Evolutionary conservation across 1,140 invertebrate genomes (phyloP), one percentile per base, ranked within the genome.

Genomic region (Agrilus planipennis): DNA sequence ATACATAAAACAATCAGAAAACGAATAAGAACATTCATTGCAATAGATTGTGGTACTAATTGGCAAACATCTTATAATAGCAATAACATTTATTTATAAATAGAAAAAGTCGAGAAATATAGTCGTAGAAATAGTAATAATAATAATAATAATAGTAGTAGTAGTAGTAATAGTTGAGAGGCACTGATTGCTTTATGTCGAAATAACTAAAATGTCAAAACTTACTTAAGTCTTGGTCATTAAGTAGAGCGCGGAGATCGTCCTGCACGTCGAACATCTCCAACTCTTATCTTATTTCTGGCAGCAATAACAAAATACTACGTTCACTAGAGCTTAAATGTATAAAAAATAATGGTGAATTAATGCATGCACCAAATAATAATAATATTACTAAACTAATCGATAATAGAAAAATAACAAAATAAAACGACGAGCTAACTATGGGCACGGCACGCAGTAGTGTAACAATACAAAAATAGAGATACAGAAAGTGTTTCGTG

Each of bases 251-350:
- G n/a, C 7, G 6, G 16, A 14, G 14, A 16, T 22, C 34, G 18
- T 21, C 20, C 16, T 21, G 3, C 18, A 11, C 6, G 34, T 31
- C 29, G 12, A 21, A n/a, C 6, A 6, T 18, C 20, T 36, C 34
- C 19, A 18, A 22, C 14, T 18, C 34, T 20, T 60, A 62, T 62
- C 60, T 62, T 62, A 62, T 57, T 61, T 55, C 61, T 53, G 60
- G 60, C 60, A 62, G 60, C 60, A 60, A 60, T 54, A 61, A 60
- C 57, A 61, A 60, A 42, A 51, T 50, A 54, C 44, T 45, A n/a
- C n/a, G n/a, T n/a, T n/a, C 46, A 54, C 49, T 53, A 58, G 53
- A 49, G 61, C 57, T 63, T 60, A n/a, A n/a, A n/a, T n/a, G n/a
- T n/a, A 55, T 54, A 55, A 54, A 52, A 57, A 53, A 51, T 47